These are phyloP conservation scores for Cerastis rubricosa DNA, from an alignment of 2,888 invertebrate genomes.

Conservation along the genomic window DNA sequence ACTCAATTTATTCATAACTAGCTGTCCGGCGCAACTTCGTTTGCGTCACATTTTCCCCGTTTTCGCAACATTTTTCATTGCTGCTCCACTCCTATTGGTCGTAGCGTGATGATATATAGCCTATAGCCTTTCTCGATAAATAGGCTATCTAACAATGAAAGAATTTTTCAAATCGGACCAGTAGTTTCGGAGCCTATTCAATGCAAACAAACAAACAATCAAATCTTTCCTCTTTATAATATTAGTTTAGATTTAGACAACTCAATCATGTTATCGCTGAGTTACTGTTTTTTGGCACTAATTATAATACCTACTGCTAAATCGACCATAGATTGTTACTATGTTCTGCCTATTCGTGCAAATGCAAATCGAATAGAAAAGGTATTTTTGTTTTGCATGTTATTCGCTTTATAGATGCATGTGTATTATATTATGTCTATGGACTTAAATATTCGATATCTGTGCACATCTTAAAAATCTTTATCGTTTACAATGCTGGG, in stretches of 20 bases:
- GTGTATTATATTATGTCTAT: neutral
- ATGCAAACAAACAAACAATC: too few species aligned
- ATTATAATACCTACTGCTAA: conserved; percentile 33
- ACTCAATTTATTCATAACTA: conserved; percentile 18
- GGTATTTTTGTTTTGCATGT: conserved; percentile 16
- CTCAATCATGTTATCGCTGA: conserved; percentile 26
- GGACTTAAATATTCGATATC: neutral
- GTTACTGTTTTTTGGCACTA: conserved; percentile 20
- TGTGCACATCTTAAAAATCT: neutral
- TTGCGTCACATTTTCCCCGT: too few species aligned
- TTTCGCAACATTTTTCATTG: too few species aligned
- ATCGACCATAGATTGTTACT: neutral
- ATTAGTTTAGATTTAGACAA: too few species aligned
- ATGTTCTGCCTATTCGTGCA: conserved; percentile 7
- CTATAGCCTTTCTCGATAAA: too few species aligned
- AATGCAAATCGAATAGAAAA: conserved; percentile 33
- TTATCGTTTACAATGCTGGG: neutral
- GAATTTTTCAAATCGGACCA: too few species aligned
- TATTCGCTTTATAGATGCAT: conserved; percentile 25
- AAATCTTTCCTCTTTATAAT: too few species aligned
- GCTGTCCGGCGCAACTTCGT: too few species aligned
- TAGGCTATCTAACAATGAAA: too few species aligned
- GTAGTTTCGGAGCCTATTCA: too few species aligned
- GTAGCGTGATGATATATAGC: too few species aligned
- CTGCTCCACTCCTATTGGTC: too few species aligned